Evolutionary conservation across 2,888 invertebrate genomes (phyloP).

Genomic region (Spatulosminthurus flaviceps): DNA sequence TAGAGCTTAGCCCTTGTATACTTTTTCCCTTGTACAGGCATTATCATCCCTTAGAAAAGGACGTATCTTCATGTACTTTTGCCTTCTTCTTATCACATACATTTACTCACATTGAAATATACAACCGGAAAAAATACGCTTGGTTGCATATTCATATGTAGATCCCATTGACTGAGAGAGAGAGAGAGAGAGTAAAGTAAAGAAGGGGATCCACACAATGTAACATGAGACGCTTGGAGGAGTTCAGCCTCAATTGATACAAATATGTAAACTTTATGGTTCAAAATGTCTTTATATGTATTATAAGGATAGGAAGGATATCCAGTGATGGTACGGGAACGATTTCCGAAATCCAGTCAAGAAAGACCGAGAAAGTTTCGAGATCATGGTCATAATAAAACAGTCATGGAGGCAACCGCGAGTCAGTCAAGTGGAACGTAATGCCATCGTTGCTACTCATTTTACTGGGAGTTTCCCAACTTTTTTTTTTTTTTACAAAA

Average conservation of each 20-base stretch:
- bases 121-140: neutral
- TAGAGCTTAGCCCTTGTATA: too few relatives aligned
- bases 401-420: neutral
- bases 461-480: neutral
- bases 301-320: too few relatives aligned
- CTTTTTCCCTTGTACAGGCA: too few relatives aligned
- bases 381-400: conserved; percentile 18
- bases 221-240: too few relatives aligned
- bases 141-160: neutral
- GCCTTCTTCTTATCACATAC: neutral
- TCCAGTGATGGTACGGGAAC: neutral
- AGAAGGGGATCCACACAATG: too few relatives aligned
- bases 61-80: neutral
- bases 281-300: too few relatives aligned
- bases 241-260: too few relatives aligned
- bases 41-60: too few relatives aligned
- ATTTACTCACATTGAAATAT: neutral
- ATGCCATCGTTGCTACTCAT: neutral
- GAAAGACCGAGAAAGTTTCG: conserved; percentile 4
- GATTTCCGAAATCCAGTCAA: conserved; percentile 13
- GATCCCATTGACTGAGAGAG: too few relatives aligned
- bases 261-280: too few relatives aligned
- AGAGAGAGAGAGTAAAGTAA: too few relatives aligned
- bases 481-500: neutral
- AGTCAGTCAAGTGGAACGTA: conserved; percentile 18